These are phyloP conservation scores for Liparis tanakae DNA, from an alignment of 2,797 vertebrate genomes.

Conservation along the genomic window DNA sequence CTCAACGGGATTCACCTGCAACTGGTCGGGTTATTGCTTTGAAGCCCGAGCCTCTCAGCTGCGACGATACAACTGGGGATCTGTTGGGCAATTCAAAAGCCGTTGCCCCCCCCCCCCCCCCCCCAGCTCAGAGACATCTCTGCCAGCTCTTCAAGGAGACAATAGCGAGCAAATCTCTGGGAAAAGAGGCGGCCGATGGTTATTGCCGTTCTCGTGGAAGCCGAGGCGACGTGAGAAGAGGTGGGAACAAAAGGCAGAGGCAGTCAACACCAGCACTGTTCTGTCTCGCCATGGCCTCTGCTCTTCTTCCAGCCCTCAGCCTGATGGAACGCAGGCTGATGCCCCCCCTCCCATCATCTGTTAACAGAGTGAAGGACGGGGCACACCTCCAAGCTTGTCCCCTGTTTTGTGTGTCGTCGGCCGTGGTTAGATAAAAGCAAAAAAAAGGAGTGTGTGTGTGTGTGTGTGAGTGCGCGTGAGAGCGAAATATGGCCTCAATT, in stretches of 20 bases:
- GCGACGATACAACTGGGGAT: no score
- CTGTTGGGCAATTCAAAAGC: neutral
- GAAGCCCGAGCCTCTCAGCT: no score
- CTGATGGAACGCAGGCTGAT: conserved; percentile 16
- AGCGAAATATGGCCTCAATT: conserved; percentile 15
- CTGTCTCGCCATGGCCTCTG: conserved; percentile 9
- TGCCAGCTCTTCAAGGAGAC: neutral
- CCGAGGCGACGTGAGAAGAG: neutral
- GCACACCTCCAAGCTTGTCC: conserved; percentile 38
- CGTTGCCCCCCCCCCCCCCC: neutral
- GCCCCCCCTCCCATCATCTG: conserved; percentile 42
- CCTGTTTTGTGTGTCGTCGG: neutral
- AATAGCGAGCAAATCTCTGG: neutral
- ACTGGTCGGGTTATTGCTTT: neutral
- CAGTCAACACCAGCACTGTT: neutral
- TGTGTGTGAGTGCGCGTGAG: neutral
- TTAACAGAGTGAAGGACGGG: conserved; percentile 12
- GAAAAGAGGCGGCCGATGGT: neutral
- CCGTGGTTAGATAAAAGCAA: conserved; percentile 24
- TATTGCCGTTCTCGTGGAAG: neutral
- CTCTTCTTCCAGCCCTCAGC: conserved; percentile 28
- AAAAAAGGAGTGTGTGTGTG: conserved; percentile 15
- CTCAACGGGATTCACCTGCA: neutral
- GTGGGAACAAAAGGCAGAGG: conserved; percentile 11
- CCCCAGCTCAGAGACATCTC: no score